A percentile compares a stretch with the other conserved stretches of the same genome.
Evolutionary conservation across 2,113 vertebrate species (phyloP).

Genomic region (Engraulis encrasicolus): DNA sequence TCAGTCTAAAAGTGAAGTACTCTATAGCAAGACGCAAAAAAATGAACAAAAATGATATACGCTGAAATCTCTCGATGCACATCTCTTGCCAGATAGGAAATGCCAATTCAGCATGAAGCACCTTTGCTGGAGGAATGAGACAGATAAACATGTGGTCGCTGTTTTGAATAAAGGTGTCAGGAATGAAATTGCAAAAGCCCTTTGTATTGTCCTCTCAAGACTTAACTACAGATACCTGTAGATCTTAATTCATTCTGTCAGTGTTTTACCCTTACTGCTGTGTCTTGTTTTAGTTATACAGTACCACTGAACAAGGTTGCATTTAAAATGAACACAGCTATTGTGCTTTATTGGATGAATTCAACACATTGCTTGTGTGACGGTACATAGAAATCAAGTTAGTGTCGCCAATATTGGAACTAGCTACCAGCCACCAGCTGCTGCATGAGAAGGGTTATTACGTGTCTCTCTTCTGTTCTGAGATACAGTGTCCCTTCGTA

Average conservation of each 20-base stretch:
- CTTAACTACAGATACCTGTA: not conserved
- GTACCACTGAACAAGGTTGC: not conserved
- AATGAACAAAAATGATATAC: not conserved
- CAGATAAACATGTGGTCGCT: constrained; percentile 16
- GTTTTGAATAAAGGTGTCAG: not conserved
- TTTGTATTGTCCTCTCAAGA: not conserved
- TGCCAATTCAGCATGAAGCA: constrained; percentile 71
- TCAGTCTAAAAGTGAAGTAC: no score
- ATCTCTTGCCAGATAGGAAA: constrained; percentile 63
- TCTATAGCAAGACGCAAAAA: no score
- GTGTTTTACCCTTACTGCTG: no score
- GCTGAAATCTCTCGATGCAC: constrained; percentile 48
- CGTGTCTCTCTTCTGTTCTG: no score
- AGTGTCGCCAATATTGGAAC: no score
- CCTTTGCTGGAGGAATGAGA: not conserved
- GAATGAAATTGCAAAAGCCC: not conserved
- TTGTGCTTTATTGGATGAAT: not conserved
- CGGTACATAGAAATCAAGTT: no score
- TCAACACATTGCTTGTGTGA: not conserved
- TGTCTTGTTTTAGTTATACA: not conserved
- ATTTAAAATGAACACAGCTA: not conserved
- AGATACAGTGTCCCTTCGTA: no score
- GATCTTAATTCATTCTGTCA: not conserved
- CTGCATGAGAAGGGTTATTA: no score
- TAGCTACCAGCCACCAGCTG: no score